Percentiles rank a stretch among this genome's conserved stretches.
Evolutionary conservation across 2,888 invertebrate species (phyloP).

Genomic region (Cylloceria caligata): DNA sequence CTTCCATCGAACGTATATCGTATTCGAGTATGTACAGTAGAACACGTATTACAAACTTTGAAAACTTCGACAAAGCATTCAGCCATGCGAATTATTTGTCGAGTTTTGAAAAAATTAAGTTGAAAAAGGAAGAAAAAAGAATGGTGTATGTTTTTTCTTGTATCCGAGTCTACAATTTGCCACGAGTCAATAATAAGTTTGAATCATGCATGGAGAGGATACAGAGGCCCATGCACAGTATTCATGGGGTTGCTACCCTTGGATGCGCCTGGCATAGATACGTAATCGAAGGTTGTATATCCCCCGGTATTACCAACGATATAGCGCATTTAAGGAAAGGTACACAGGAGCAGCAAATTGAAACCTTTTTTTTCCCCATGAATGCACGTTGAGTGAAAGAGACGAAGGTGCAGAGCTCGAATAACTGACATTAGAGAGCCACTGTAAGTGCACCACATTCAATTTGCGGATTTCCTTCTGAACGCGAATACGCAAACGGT

Average conservation of each 20-base stretch:
- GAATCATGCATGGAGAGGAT: slow-evolving; percentile 46
- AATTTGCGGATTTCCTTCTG: slow-evolving; percentile 75
- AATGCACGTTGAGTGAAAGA: slow-evolving; percentile 56
- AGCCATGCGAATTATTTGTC: slow-evolving; percentile 14
- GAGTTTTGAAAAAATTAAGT: slow-evolving; percentile 34
- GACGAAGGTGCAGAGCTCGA: slow-evolving; percentile 64
- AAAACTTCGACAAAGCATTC: slow-evolving; percentile 32
- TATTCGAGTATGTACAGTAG: slow-evolving; percentile 7
- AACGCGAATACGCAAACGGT: slow-evolving; percentile 62
- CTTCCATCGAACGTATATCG: slow-evolving; percentile 33
- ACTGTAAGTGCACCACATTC: slow-evolving; percentile 72
- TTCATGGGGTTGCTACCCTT: slow-evolving; percentile 42
- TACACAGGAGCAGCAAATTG: slow-evolving; percentile 69
- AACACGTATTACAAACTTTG: slow-evolving; percentile 26
- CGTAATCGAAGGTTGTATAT: slow-evolving; percentile 62
- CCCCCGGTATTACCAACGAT: slow-evolving; percentile 45
- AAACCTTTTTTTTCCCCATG: slow-evolving; percentile 63
- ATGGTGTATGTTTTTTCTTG: slow-evolving; percentile 13
- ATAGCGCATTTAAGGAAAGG: slow-evolving; percentile 39
- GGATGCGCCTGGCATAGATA: slow-evolving; percentile 57
- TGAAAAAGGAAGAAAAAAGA: neutral
- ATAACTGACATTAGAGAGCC: slow-evolving; percentile 72
- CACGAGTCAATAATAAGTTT: slow-evolving; percentile 63
- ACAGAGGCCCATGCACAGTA: slow-evolving; percentile 22
- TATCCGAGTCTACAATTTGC: slow-evolving; percentile 51